Base-by-base conservation (phyloP, 2,888 invertebrate genomes). In the Omphaloscelis lunosa region DNA sequence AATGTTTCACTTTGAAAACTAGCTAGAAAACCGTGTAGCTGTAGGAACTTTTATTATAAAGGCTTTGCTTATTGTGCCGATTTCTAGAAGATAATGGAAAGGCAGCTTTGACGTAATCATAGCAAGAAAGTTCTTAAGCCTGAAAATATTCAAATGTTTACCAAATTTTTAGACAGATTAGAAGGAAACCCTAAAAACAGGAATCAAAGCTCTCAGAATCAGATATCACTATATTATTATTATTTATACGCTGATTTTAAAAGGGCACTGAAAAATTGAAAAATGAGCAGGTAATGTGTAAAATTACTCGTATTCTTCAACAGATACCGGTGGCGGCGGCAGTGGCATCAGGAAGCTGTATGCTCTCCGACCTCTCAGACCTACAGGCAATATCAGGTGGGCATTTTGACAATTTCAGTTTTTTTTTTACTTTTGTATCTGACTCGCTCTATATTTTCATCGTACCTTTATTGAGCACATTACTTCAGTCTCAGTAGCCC, bases 381-480 rank as follows among this genome's bases (percentile, higher is more conserved):
- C 96, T 11, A 92, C 94, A 0, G 94, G 94, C 65, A 95, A 95
- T 83, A 95, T 96, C 93, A 95, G 96, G 96, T 96, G 93, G 84
- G 94, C 88, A 85, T 79, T 48, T 53, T 27, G 51, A 73, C 15
- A 2, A 59, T 34, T 29, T 5, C 1, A 12, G n/a, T 27, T 27
- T 29, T 15, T 48, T 41, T 56, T 41, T 53, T 7, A 29, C 11
- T 53, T 56, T 51, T n/a, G 0, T 7, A 17, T 41, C 7, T 17
- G 17, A 59, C 0, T 48, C 39, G 41, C 0, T 61, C 1, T 48
- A 8, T 48, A 17, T 70, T 11, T 5, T 51, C 29, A 39, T 63
- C 15, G 17, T 59, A 53, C 12, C 27, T 23, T 9, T 59, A 53
- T 48, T 34, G 15, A 53, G 17, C 69, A 59, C 59, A 41, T 65